phyloP scores from a whole-genome alignment of 2,797 vertebrate species.

The Picus viridis region DNA sequence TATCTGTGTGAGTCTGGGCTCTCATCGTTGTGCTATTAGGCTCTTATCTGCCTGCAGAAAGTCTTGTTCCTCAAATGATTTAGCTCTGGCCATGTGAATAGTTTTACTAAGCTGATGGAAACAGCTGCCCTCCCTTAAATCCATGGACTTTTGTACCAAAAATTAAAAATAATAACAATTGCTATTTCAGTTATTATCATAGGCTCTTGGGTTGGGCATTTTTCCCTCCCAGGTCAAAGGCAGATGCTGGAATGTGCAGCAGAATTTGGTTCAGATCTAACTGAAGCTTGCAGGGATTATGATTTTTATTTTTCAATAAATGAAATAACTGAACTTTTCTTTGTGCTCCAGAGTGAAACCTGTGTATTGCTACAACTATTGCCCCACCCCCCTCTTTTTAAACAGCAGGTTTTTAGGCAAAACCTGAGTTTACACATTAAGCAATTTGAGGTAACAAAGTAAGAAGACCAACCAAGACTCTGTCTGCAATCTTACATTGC shows the following conservation, averaged over 20 bases:
- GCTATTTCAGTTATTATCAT: neutral
- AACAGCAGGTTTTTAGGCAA: neutral
- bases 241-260: neutral
- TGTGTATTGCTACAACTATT: neutral
- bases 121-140: neutral
- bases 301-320: neutral
- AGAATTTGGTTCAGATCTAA: neutral
- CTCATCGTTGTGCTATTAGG: neutral
- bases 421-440: neutral
- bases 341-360: neutral
- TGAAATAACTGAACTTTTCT: neutral
- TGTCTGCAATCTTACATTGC: neutral
- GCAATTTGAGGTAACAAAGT: neutral
- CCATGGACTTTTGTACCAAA: neutral
- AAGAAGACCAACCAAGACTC: neutral
- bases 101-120: conserved; percentile 23
- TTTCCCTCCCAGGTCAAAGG: neutral
- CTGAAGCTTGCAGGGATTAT: neutral
- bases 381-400: neutral
- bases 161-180: conserved; percentile 35
- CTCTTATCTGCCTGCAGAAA: conserved; percentile 53
- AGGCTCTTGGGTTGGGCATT: neutral
- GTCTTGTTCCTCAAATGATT: conserved; percentile 18
- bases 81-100: neutral
- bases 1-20: conserved; percentile 42